Evolutionary conservation across 1,140 invertebrate species (phyloP).

Genomic region (Drusus annulatus): DNA sequence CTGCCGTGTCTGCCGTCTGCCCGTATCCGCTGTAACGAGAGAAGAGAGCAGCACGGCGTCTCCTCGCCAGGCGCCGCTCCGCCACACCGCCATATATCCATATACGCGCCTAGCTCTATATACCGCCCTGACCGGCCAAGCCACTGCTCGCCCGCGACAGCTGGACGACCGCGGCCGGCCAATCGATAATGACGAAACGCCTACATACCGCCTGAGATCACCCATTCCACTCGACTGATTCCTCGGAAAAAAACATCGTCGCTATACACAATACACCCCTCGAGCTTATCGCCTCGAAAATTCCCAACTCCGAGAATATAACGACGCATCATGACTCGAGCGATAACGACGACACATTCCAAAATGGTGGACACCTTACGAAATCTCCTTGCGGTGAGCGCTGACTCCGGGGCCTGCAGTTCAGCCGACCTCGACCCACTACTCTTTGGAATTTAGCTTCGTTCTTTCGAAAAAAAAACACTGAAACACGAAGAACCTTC

Average conservation of each 20-base stretch:
- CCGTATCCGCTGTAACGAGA: background rate
- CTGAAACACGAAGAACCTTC: constrained; percentile 47
- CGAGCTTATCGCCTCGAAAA: constrained; percentile 12
- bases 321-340: constrained; percentile 61
- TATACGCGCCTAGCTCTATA: constrained; percentile 28
- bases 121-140: constrained; percentile 54
- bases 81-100: background rate
- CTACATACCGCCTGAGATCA: constrained; percentile 61
- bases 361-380: constrained; percentile 74
- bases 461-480: constrained; percentile 4
- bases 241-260: constrained; percentile 16
- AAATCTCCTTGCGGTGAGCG: constrained; percentile 66
- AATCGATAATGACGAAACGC: constrained; percentile 69
- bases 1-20: background rate
- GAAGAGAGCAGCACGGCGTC: background rate
- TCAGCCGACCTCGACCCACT: constrained; percentile 48
- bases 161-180: constrained; percentile 69
- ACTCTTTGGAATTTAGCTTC: constrained; percentile 30
- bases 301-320: constrained; percentile 33
- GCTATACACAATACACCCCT: constrained; percentile 11
- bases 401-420: constrained; percentile 40
- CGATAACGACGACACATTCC: constrained; percentile 71
- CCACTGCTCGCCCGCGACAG: constrained; percentile 49
- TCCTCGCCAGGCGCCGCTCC: constrained; percentile 6
- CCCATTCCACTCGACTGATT: constrained; percentile 48